A percentile compares a stretch with the other conserved stretches of the same genome.
Conservation (phyloP, 1,140 invertebrate species). For the Cecropterus lyciades region DNA sequence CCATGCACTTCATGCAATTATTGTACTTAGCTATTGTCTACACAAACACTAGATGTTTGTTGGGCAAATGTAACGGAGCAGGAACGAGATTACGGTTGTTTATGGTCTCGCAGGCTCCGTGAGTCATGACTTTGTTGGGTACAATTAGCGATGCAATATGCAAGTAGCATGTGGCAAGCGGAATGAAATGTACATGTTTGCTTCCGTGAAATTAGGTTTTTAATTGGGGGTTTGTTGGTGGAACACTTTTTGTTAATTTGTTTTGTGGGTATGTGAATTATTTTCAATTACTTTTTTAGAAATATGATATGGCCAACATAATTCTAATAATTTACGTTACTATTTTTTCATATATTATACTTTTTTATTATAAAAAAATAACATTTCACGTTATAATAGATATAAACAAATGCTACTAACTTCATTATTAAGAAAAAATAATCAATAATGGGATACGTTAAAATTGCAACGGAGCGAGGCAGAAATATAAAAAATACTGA, state of each 20-base stretch:
- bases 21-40: constrained; percentile 77
- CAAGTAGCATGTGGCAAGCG: constrained; percentile 28
- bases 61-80: constrained; percentile 74
- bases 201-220: constrained; percentile 5
- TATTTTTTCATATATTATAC: too few species aligned
- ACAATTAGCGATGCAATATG: constrained; percentile 36
- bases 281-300: too few species aligned
- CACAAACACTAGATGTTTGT: constrained; percentile 68
- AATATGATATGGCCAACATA: too few species aligned
- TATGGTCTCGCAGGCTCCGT: constrained; percentile 57
- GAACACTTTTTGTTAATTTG: not conserved
- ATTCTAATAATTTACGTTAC: too few species aligned
- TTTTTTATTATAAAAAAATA: too few species aligned
- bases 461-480: too few species aligned
- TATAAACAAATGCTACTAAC: too few species aligned
- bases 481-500: too few species aligned
- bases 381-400: too few species aligned
- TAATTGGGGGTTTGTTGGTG: constrained; percentile 1
- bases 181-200: constrained; percentile 16
- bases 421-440: too few species aligned
- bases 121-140: constrained; percentile 48
- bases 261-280: not conserved
- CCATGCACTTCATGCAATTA: constrained; percentile 71
- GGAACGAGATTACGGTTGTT: constrained; percentile 74
- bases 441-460: too few species aligned